Percentiles rank a stretch among this genome's conserved stretches.
These are phyloP conservation scores for Nothocercus julius DNA, from an alignment of 2,113 vertebrate species.

Conservation along the genomic window DNA sequence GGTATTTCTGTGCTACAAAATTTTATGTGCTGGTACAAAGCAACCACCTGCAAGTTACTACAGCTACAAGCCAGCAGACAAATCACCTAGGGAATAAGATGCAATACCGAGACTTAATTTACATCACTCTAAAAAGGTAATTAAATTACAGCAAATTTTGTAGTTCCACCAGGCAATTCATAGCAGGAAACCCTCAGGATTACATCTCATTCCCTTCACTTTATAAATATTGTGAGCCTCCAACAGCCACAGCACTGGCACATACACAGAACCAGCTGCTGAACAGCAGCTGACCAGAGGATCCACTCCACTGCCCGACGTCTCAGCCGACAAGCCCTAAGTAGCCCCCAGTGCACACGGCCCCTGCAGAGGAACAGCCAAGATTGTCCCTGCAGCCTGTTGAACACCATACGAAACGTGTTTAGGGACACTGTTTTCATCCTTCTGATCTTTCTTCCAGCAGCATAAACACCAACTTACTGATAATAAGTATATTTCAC, in stretches of 20 bases:
- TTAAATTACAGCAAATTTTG: conserved; percentile 28
- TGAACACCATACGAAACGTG: neutral
- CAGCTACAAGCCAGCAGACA: conserved; percentile 20
- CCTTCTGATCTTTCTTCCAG: neutral
- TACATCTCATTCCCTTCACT: neutral
- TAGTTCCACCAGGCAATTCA: neutral
- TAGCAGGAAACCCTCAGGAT: conserved; percentile 13
- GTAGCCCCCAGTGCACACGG: fast-evolving
- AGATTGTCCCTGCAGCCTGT: neutral
- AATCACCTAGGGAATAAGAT: neutral
- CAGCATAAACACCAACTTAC: neutral
- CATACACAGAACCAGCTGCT: neutral
- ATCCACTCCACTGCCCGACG: neutral
- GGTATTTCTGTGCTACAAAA: neutral
- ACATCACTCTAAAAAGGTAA: neutral
- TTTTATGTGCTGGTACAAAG: neutral
- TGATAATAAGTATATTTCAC: neutral
- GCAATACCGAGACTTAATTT: conserved; percentile 1
- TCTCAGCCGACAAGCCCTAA: neutral
- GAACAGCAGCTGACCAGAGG: neutral
- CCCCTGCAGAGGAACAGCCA: neutral
- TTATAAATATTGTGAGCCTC: neutral
- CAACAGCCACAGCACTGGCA: neutral
- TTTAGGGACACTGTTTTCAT: fast-evolving
- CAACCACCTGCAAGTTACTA: conserved; percentile 36